These are phyloP conservation scores for Piscicola geometra DNA, from an alignment of 2,888 invertebrate species.

Conservation along the genomic window DNA sequence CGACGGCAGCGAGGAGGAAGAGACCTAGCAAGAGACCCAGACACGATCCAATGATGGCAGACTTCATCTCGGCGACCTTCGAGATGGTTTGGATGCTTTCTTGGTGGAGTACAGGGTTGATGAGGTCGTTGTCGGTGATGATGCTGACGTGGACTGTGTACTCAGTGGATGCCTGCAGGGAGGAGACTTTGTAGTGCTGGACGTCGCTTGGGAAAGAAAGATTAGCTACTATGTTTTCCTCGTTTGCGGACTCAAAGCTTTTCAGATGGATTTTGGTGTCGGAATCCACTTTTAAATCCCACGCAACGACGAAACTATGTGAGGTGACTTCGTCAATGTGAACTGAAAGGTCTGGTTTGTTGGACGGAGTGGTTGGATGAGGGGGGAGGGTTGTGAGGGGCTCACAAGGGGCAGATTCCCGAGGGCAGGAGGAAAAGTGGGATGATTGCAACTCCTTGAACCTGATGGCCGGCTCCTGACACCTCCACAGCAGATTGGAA, in stretches of 20 bases:
- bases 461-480: background rate
- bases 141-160: background rate
- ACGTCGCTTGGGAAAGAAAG: background rate
- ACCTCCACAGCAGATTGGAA: constrained; percentile 23
- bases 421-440: constrained; percentile 14
- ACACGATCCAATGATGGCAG: background rate
- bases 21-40: background rate
- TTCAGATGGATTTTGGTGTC: background rate
- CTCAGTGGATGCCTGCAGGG: background rate
- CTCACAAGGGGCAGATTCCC: constrained; percentile 15
- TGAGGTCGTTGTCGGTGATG: background rate
- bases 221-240: background rate
- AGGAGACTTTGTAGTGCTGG: background rate
- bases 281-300: background rate
- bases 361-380: background rate
- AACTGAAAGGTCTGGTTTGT: background rate
- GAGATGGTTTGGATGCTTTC: constrained; percentile 4
- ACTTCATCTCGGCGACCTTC: constrained; percentile 1
- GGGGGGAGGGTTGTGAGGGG: background rate
- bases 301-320: constrained; percentile 13
- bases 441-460: constrained; percentile 25
- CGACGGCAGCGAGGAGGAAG: background rate
- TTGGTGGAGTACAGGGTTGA: no score
- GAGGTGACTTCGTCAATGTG: constrained; percentile 22
- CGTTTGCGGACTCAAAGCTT: background rate